Evolutionary conservation across 2,113 vertebrate genomes (phyloP).

Genomic region (Uropsilus gracilis): DNA sequence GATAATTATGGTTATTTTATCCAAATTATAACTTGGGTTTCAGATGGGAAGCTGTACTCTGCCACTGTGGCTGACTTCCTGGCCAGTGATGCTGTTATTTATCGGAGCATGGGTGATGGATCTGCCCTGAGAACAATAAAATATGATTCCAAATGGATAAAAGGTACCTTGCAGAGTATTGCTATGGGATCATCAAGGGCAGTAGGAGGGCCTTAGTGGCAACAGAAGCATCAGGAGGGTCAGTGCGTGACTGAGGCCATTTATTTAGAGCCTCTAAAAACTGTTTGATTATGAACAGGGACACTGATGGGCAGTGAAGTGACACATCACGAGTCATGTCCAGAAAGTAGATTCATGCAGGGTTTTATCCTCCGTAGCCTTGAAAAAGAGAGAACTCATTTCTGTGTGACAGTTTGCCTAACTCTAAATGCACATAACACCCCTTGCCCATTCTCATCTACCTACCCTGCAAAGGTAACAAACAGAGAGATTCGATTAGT

Average conservation of each 20-base stretch:
- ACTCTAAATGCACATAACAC: neutral
- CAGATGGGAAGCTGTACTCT: conserved; percentile 98
- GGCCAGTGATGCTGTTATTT: conserved; percentile 99
- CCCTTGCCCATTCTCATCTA: neutral
- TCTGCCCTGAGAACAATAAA: conserved; percentile 98
- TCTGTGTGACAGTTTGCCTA: neutral
- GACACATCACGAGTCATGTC: neutral
- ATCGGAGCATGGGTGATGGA: conserved; percentile 98
- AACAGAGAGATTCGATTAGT: neutral
- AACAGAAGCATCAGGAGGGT: neutral
- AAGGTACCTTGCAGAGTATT: conserved; percentile 89
- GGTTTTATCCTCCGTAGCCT: neutral
- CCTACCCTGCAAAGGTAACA: neutral
- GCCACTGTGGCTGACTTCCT: conserved; percentile 99
- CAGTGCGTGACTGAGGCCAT: neutral
- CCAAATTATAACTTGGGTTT: conserved; percentile 71
- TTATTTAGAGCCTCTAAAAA: neutral
- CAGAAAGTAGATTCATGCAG: neutral
- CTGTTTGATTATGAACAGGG: neutral
- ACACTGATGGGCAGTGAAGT: neutral
- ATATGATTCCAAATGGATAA: conserved; percentile 99
- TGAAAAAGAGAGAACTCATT: neutral
- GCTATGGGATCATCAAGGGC: neutral
- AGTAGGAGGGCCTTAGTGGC: neutral
- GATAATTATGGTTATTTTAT: conserved; percentile 37